phyloP scores from a whole-genome alignment of 2,113 vertebrate species.

The Acrocephalus arundinaceus region DNA sequence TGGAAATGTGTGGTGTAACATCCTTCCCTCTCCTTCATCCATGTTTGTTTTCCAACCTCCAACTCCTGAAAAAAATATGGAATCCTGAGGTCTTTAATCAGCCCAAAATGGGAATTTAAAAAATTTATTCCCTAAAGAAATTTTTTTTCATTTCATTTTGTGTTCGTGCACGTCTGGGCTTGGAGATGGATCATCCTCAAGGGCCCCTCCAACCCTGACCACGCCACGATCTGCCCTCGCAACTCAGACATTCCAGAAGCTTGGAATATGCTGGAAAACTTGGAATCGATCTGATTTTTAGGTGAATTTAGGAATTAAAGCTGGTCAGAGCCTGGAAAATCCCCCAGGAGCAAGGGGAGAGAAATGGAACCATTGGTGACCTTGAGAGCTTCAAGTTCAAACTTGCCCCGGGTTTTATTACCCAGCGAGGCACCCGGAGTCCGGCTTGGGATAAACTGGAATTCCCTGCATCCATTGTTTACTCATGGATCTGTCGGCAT shows the following conservation, averaged over 20 bases:
- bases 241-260: neutral
- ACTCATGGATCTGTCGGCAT: fast-evolving
- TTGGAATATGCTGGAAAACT: neutral
- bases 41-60: neutral
- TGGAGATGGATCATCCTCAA: neutral
- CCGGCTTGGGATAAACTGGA: neutral
- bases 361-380: fast-evolving
- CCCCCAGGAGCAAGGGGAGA: neutral
- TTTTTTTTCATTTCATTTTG: fast-evolving
- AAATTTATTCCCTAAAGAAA: neutral
- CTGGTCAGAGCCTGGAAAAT: neutral
- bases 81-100: neutral
- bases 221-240: fast-evolving
- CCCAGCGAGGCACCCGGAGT: neutral
- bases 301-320: no score
- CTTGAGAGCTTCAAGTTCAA: neutral
- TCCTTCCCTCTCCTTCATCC: neutral
- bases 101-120: fast-evolving
- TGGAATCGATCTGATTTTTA: neutral
- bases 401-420: neutral
- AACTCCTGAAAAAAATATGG: neutral
- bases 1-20: neutral
- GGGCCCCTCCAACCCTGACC: neutral
- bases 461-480: neutral
- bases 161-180: fast-evolving